Evolutionary conservation across 2,113 vertebrate genomes (phyloP), one percentile per base, ranked within the genome.

Genomic region (Nannospalax galili): DNA sequence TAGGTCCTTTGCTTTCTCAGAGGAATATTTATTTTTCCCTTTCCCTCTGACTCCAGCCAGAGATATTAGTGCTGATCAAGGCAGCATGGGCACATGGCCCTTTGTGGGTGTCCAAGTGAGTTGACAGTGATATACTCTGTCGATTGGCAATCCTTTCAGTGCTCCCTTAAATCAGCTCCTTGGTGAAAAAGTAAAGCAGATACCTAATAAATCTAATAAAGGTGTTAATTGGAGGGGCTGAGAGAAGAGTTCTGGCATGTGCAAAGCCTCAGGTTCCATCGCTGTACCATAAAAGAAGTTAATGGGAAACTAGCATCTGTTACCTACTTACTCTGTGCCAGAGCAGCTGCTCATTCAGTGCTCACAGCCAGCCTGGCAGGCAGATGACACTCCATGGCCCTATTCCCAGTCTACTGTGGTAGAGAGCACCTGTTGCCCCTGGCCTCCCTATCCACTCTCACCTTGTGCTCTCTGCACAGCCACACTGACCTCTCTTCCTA

Each of bases 391-490:
- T 7, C 26, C 69, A n/a, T 12, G n/a, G 26, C 24, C 24, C 24
- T 5, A 6, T 52, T 52, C 14, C 48, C 42, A 20, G 24, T 35
- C 30, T 1, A 32, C 86, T 69, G 74, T 26, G 26, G 42, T 28
- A 28, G 35, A 69, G 81, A 14, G 45, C n/a, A 1, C 22, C 40
- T 9, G 5, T 16, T 42, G 42, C 37, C 80, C 24, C 2, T 8
- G 24, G 60, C 37, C 69, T 26, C 15, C 26, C 28, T n/a, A 15
- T 84, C 65, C 11, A 3, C 20, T 16, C 64, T 3, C 10, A 9
- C 32, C 62, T 1, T 0, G 11, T 9, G 42, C 24, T 1, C 58
- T 65, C n/a, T 12, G n/a, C n/a, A n/a, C n/a, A n/a, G n/a, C n/a
- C n/a, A n/a, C n/a, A n/a, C n/a, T n/a, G 20, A 37, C 60, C 82